Base-by-base conservation (phyloP, 2,888 invertebrate genomes). In the Tenodera sinensis region DNA sequence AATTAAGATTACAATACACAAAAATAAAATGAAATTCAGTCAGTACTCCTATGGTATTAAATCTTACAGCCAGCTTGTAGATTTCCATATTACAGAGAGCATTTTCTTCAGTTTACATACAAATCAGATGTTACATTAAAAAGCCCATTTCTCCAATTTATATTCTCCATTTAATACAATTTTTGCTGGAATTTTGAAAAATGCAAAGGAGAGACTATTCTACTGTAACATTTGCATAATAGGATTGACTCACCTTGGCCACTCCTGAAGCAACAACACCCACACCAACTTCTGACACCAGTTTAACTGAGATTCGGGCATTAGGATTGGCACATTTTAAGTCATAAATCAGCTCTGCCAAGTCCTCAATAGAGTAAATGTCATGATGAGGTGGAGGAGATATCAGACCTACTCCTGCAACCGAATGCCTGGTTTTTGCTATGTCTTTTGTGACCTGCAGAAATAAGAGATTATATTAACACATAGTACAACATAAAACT, bases 311-410 rank as follows among this genome's bases (percentile, higher is more conserved):
- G 92, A 99, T 98, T 90, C 99, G 95, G 0, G 99, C 99, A 89
- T 95, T 94, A 0, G 99, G 99, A 94, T 99, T 99, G 90, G 99
- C 98, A 92, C 98, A 98, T 93, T 99, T 99, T 91, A 99, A 94
- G 94, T 99, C 99, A 93, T 99, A 99, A 92, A 99, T 99, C 89
- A 99, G 95, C 93, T 99, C 98, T 0, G 99, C 98, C 92, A 99
- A 94, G 94, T 99, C 99, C 94, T 99, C 99, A 93, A 99, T 99
- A 87, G 99, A 99, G 94, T 99, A 99, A 93, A 99, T 99, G 92
- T 99, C 99, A 94, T 99, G 99, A 94, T 99, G 99, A 3, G 99
- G 99, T 15, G 99, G 99, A 9, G 99, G 99, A 0, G 99, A 99
- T 93, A 99, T 99, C 14, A 99, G 94, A 9, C 99, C 99, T 15